These are phyloP conservation scores for Chironomus tentans DNA, from an alignment of 2,888 invertebrate species.

Conservation along the genomic window DNA sequence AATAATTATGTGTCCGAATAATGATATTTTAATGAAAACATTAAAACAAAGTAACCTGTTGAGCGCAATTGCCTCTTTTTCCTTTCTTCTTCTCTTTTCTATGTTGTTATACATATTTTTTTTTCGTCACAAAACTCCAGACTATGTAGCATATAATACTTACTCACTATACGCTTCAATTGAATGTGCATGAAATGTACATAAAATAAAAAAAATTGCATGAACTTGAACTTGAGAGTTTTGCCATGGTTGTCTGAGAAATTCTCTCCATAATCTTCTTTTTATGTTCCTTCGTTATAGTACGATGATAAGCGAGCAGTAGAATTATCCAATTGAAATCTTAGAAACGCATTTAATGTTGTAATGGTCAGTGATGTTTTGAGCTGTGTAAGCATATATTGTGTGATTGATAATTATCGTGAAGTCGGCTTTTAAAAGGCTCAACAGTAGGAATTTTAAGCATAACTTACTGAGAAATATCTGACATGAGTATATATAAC, in stretches of 20 bases:
- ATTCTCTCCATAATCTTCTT: not conserved
- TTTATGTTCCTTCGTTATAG: not conserved
- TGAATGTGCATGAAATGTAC: not conserved
- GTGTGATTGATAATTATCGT: not conserved
- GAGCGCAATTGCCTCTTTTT: not conserved
- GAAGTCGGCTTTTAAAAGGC: too few species aligned
- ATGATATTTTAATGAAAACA: not conserved
- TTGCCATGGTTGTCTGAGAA: not conserved
- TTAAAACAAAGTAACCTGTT: not conserved
- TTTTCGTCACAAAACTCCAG: not conserved
- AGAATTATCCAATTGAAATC: too few species aligned
- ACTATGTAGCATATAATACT: not conserved
- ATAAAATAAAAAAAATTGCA: not conserved
- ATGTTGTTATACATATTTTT: not conserved
- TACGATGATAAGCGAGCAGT: not conserved
- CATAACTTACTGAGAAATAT: too few species aligned
- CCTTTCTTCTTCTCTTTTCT: not conserved
- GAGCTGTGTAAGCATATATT: too few species aligned
- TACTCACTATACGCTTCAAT: not conserved
- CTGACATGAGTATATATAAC: too few species aligned
- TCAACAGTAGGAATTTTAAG: too few species aligned
- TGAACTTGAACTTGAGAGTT: slow-evolving; percentile 23
- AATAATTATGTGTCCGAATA: not conserved
- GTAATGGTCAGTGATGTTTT: too few species aligned
- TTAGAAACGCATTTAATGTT: too few species aligned